These are phyloP conservation scores for Acleris holmiana DNA, from an alignment of 2,888 invertebrate genomes.

Conservation along the genomic window DNA sequence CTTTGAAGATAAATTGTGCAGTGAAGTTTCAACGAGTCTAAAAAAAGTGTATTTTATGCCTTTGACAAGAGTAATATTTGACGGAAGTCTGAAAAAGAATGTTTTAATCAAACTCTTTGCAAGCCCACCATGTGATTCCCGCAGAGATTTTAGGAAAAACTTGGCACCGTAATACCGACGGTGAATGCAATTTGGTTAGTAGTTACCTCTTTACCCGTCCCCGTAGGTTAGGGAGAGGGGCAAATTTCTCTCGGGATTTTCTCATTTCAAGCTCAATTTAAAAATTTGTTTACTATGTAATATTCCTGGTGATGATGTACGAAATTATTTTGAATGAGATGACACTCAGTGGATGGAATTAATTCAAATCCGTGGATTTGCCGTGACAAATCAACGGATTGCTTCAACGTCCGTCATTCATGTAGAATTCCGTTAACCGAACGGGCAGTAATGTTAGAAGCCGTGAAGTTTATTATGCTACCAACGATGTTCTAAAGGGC, in stretches of 20 bases:
- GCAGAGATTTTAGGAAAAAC: constrained; percentile 49
- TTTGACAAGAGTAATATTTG: not conserved
- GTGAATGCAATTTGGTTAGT: constrained; percentile 74
- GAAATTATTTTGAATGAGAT: constrained; percentile 12
- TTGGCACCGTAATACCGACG: constrained; percentile 55
- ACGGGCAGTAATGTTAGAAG: not conserved
- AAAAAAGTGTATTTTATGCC: not conserved
- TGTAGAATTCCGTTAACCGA: not conserved
- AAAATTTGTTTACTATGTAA: constrained; percentile 57
- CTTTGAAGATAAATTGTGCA: constrained; percentile 4
- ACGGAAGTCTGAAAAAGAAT: not conserved
- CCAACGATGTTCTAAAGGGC: constrained; percentile 14
- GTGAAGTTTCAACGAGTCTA: not conserved
- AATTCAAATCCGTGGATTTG: too few relatives aligned
- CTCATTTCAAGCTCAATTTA: constrained; percentile 78
- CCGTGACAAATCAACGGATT: too few relatives aligned
- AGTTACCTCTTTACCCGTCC: constrained; percentile 68
- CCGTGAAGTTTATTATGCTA: not conserved
- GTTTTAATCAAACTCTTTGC: constrained; percentile 6
- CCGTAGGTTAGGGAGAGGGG: constrained; percentile 50
- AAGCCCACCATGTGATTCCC: constrained; percentile 13
- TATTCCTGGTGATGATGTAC: constrained; percentile 14
- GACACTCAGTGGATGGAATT: not conserved
- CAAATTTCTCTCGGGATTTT: constrained; percentile 65
- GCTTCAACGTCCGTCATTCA: too few relatives aligned